These are phyloP conservation scores for Agriopis aurantiaria DNA, from an alignment of 2,888 invertebrate genomes.

Conservation along the genomic window DNA sequence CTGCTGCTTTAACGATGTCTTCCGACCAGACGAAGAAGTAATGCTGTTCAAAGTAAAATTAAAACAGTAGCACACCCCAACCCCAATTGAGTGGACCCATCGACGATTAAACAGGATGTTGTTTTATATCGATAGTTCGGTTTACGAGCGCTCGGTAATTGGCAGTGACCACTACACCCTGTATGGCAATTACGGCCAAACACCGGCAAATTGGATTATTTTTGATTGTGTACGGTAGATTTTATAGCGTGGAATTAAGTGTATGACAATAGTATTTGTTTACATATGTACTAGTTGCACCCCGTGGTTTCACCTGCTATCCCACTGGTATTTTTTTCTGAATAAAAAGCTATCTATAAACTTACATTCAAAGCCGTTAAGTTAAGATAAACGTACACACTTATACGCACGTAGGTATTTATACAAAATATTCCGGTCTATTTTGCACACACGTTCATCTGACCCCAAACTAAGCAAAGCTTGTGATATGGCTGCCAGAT, in stretches of 20 bases:
- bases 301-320: no score
- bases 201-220: conserved; percentile 46
- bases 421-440: no score
- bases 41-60: neutral
- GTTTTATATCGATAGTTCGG: conserved; percentile 69
- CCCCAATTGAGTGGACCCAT: conserved; percentile 45
- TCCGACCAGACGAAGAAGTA: no score
- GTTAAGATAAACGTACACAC: no score
- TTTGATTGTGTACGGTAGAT: conserved; percentile 44
- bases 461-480: no score
- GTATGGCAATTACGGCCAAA: conserved; percentile 46
- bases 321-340: no score
- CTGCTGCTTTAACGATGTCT: no score
- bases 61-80: conserved; percentile 24
- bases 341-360: no score
- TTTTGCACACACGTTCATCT: no score
- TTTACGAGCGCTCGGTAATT: conserved; percentile 72
- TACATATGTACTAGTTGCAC: neutral
- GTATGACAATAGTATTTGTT: conserved; percentile 10
- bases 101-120: conserved; percentile 45
- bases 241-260: conserved; percentile 33
- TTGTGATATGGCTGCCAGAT: no score
- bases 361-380: no score
- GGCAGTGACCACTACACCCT: conserved; percentile 59
- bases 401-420: no score